Evolutionary conservation across 2,888 invertebrate genomes (phyloP).

Genomic region (Drosophila tanythrix): DNA sequence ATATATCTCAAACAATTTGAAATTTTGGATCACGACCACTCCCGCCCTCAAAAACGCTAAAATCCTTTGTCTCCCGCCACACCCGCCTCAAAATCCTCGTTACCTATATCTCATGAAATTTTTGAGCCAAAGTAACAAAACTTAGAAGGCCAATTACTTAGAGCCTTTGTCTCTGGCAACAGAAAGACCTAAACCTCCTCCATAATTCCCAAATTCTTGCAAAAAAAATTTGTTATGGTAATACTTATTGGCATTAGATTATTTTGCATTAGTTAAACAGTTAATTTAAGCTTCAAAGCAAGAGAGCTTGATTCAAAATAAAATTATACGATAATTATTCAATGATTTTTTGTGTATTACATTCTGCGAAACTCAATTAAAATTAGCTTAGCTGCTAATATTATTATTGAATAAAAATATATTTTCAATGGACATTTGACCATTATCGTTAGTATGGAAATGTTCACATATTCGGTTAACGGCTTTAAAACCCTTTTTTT

Average conservation of each 20-base stretch:
- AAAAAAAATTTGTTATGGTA: background rate
- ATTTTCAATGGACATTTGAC: slow-evolving; percentile 22
- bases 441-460: slow-evolving; percentile 12
- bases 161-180: no score
- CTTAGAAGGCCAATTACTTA: no score
- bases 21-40: no score
- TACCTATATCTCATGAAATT: no score
- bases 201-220: no score
- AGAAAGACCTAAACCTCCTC: no score
- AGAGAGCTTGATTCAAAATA: background rate
- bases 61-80: no score
- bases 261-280: background rate
- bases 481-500: slow-evolving; percentile 12
- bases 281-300: background rate
- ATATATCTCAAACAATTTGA: no score
- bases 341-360: background rate
- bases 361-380: slow-evolving; percentile 28
- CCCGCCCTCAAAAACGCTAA: no score
- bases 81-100: no score
- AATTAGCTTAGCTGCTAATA: slow-evolving; percentile 21
- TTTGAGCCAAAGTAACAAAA: no score
- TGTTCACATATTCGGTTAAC: slow-evolving; percentile 14
- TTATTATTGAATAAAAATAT: background rate
- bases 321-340: background rate
- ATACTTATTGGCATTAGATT: background rate